Conservation (phyloP, 2,888 invertebrate species). For the Omphaloscelis lunosa region DNA sequence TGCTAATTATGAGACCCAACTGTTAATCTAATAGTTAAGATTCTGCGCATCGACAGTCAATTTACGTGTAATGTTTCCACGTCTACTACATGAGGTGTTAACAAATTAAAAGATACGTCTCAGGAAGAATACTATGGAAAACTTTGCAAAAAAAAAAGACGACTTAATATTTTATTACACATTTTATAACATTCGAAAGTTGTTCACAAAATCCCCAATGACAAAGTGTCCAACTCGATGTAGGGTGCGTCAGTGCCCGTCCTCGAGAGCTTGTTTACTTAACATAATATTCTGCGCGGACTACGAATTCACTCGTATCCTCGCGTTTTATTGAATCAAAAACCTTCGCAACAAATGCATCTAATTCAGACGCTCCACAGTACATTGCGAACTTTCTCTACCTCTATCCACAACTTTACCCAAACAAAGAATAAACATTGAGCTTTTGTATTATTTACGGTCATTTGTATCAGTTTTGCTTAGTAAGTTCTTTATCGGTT, state of each 20-base stretch:
- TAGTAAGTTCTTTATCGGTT: slow-evolving; percentile 79
- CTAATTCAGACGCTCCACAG: slow-evolving; percentile 65
- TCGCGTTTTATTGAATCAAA: slow-evolving; percentile 79
- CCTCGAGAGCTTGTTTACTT: slow-evolving; percentile 79
- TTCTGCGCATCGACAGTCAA: slow-evolving; percentile 41
- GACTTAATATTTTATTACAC: background rate
- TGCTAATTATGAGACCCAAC: slow-evolving; percentile 41
- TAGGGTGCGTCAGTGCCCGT: slow-evolving; percentile 58
- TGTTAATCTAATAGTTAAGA: slow-evolving; percentile 46
- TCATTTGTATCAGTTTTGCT: slow-evolving; percentile 80
- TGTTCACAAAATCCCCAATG: slow-evolving; percentile 38
- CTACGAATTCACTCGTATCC: slow-evolving; percentile 75
- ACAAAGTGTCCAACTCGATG: slow-evolving; percentile 46
- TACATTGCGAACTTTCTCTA: slow-evolving; percentile 58
- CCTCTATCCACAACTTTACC: slow-evolving; percentile 52
- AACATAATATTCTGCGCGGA: slow-evolving; percentile 78
- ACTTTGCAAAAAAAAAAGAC: background rate
- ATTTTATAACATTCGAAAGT: background rate
- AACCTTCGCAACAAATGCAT: slow-evolving; percentile 73
- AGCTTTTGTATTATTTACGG: slow-evolving; percentile 73
- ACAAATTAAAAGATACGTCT: slow-evolving; percentile 16
- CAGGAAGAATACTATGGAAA: background rate
- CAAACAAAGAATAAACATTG: slow-evolving; percentile 73
- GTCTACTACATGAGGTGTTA: slow-evolving; percentile 35
- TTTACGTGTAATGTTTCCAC: slow-evolving; percentile 50